Evolutionary conservation across 1,140 invertebrate species (phyloP).

Genomic region (Cydia fagiglandana): DNA sequence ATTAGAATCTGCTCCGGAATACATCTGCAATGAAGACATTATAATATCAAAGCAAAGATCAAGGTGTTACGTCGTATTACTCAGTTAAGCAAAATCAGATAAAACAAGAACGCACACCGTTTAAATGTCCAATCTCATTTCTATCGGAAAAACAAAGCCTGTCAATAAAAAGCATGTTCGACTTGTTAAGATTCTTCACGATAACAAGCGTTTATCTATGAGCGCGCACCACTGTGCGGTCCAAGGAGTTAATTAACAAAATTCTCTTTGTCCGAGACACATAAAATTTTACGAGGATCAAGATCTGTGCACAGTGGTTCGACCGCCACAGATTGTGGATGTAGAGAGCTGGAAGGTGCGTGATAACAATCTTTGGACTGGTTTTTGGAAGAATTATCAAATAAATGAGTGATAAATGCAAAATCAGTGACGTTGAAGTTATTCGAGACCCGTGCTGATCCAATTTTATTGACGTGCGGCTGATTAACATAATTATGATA

Average conservation of each 20-base stretch:
- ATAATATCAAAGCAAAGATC: neutral
- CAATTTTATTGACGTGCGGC: conserved; percentile 9
- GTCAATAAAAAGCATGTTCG: conserved; percentile 20
- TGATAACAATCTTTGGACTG: neutral
- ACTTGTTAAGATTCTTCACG: conserved; percentile 16
- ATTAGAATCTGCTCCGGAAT: neutral
- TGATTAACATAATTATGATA: neutral
- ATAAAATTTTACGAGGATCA: conserved; percentile 78
- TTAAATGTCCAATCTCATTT: neutral
- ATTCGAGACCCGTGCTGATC: neutral
- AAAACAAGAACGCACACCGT: neutral
- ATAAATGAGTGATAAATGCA: neutral
- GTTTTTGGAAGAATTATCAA: neutral
- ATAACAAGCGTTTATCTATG: conserved; percentile 58
- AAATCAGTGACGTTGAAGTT: neutral
- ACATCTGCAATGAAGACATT: neutral
- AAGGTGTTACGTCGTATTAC: neutral
- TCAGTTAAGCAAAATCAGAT: neutral
- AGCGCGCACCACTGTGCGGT: conserved; percentile 48
- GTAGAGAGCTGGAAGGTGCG: conserved; percentile 42
- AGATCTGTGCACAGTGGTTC: conserved; percentile 60
- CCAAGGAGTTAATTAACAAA: conserved; percentile 76
- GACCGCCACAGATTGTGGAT: conserved; percentile 46
- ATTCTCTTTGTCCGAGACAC: conserved; percentile 76
- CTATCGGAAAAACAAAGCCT: neutral